Conservation (phyloP, 2,113 vertebrate genomes). For the Hemiscyllium ocellatum region DNA sequence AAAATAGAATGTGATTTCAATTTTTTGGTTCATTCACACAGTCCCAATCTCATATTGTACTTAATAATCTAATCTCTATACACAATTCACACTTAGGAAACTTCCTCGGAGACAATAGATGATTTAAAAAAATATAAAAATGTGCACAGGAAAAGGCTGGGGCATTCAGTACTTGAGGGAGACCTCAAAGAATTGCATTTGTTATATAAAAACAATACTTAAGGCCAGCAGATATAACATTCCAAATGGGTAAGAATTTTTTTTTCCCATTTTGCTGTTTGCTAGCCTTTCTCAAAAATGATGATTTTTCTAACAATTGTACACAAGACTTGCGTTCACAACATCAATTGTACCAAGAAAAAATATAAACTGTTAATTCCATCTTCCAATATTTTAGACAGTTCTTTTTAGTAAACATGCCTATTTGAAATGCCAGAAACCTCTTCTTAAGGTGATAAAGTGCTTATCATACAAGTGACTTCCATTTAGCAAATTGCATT, state of each 20-base stretch:
- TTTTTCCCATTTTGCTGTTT: neutral
- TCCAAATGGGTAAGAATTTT: neutral
- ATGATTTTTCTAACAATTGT: neutral
- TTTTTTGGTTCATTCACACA: constrained; percentile 26
- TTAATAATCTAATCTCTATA: constrained; percentile 31
- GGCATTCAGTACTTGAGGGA: constrained; percentile 11
- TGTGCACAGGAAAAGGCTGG: neutral
- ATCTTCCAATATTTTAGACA: neutral
- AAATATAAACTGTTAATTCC: neutral
- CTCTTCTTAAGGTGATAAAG: constrained; percentile 35
- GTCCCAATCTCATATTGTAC: constrained; percentile 18
- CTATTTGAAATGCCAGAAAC: neutral
- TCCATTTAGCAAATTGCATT: constrained; percentile 27
- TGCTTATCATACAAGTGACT: constrained; percentile 27
- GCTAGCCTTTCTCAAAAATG: neutral
- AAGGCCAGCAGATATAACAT: neutral
- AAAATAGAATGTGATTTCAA: constrained; percentile 27
- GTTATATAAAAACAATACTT: constrained; percentile 7
- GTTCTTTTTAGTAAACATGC: constrained; percentile 19
- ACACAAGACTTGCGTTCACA: neutral
- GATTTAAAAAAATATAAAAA: constrained; percentile 27
- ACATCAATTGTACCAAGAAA: neutral
- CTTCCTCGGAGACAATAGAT: neutral
- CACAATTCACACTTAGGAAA: constrained; percentile 27
- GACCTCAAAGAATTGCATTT: neutral